Evolutionary conservation across 2,113 vertebrate genomes (phyloP), one percentile per base, ranked within the genome.

Genomic region (Ibidorhyncha struthersii): DNA sequence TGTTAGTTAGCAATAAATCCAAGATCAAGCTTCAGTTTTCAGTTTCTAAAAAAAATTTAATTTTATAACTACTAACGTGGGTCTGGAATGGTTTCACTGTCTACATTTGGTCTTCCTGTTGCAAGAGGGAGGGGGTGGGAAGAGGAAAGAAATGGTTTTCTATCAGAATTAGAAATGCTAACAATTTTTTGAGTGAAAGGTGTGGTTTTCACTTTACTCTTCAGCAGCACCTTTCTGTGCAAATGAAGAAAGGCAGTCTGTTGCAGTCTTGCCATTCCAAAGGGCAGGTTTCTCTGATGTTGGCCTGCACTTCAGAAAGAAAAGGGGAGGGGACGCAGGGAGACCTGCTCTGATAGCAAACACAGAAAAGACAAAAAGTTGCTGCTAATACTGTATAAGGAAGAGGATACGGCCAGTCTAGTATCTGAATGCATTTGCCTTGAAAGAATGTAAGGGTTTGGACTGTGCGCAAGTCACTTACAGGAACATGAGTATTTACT

Each of bases 381-480:
- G 38, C 43, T 70, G 55, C n/a, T n/a, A 32, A 23, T 9, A n/a
- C 63, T 71, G 27, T 16, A 9, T n/a, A 91, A 38, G 63, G 83
- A 89, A 59, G 12, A 59, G 11, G 40, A 82, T 34, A 14, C 0
- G 10, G 38, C 52, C 40, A 8, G 29, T 69, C 16, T 38, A 56
- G 47, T 5, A 55, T 30, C 58, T 61, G 53, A 70, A 61, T 5
- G 8, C 47, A 59, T 62, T 11, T 91, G 83, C 50, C 90, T 72
- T 65, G 15, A 43, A 88, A 91, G 84, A 89, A 90, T 41, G 62
- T 45, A 61, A 73, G 32, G 27, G 84, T 87, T 56, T 89, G 58
- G 56, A 61, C n/a, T 79, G 81, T 6, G 65, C 12, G 7, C 53
- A 41, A 72, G 45, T 61, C 47, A 21, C 53, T 94, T 32, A 61